A percentile compares a stretch with the other conserved stretches of the same genome.
Evolutionary conservation across 2,797 vertebrate species (phyloP).

Genomic region (Hylomyscus alleni): DNA sequence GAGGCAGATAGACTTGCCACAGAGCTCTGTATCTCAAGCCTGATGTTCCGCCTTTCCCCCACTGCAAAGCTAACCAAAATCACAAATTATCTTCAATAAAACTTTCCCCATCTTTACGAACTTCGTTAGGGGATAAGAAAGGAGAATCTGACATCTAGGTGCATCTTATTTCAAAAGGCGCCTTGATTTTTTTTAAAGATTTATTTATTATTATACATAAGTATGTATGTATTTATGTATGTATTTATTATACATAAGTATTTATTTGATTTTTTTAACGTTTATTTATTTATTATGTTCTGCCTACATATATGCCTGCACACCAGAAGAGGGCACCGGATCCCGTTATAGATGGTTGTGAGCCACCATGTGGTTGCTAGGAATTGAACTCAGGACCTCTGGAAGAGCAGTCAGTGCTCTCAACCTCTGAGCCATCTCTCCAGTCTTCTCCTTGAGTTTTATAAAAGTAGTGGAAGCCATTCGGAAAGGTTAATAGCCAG

Average conservation of each 20-base stretch:
- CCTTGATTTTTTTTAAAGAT: not conserved
- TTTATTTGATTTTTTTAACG: no score
- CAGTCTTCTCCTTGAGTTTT: not conserved
- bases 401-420: no score
- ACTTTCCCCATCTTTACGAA: not conserved
- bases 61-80: not conserved
- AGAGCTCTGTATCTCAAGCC: not conserved
- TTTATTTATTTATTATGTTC: no score
- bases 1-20: not conserved
- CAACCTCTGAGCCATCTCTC: no score
- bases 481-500: conserved; percentile 72
- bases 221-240: no score
- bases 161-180: conserved; percentile 46
- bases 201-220: no score
- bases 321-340: no score
- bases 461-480: conserved; percentile 76
- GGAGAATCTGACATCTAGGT: conserved; percentile 56
- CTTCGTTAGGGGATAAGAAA: not conserved
- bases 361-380: no score
- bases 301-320: no score
- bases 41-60: rapidly evolving
- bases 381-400: no score
- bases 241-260: no score
- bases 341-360: no score
- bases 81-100: not conserved